Base-by-base conservation (phyloP, 2,113 vertebrate species). In the Chamaea fasciata region DNA sequence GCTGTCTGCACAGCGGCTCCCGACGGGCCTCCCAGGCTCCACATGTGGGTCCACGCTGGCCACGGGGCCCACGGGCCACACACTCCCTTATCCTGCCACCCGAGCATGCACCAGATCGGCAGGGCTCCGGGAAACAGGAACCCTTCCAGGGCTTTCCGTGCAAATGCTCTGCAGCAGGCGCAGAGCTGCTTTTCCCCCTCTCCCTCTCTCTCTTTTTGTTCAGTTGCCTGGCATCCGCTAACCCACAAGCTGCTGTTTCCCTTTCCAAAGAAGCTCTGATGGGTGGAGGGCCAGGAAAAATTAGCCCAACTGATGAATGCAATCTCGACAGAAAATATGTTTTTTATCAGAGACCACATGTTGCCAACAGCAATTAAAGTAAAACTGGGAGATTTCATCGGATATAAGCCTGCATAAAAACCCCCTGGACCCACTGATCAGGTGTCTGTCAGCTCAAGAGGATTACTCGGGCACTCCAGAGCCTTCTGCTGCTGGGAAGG, bases 311-410 rank as follows among this genome's bases (percentile, higher is more conserved):
- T 97, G 97, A 98, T 97, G 97, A 98, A 73, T 97, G 96, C 96
- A 97, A 97, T 98, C 96, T 98, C 88, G 21, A 97, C 97, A 97
- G 97, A 98, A 98, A 98, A 98, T 98, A 98, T 98, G 98, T 97
- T 98, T 98, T 98, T 98, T 96, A 98, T 98, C 98, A 98, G 97
- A 91, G 97, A 98, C 98, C 98, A 97, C 98, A 98, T 98, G 98
- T 97, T 97, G 97, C 97, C 97, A 97, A 97, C 42, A 96, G 97
- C 98, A 98, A 97, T 98, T 98, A 97, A 97, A 97, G 96, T 94
- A 97, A 97, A 98, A 96, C 95, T 97, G 96, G 97, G 97, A 97
- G 95, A 97, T 97, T 97, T 97, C 92, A 90, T 97, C 84, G 21
- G 95, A 92, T 96, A 90, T 89, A 96, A 97, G 97, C 96, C 96